phyloP scores from a whole-genome alignment of 2,797 vertebrate genomes.

The Sebastes minor region DNA sequence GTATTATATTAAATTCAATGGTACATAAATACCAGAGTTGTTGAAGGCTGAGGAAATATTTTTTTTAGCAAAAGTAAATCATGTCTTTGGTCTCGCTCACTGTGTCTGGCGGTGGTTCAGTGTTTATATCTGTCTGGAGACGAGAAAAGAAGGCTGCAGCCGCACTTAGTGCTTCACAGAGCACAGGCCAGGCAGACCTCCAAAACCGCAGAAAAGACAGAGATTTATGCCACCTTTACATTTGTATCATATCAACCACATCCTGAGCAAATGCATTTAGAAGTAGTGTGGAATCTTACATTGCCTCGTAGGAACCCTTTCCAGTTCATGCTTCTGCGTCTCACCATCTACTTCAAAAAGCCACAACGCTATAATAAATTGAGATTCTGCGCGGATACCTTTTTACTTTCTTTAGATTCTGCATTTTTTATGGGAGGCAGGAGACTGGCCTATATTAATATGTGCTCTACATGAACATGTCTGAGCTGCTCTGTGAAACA shows the following conservation, averaged over 20 bases:
- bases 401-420: conserved; percentile 41
- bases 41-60: conserved; percentile 31
- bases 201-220: conserved; percentile 39
- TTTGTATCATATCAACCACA: conserved; percentile 39
- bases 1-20: conserved; percentile 33
- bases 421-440: conserved; percentile 29
- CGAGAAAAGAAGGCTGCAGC: conserved; percentile 29
- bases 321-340: conserved; percentile 26
- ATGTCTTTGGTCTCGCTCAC: conserved; percentile 22
- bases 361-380: conserved; percentile 31
- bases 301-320: conserved; percentile 17
- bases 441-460: conserved; percentile 35
- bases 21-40: conserved; percentile 15
- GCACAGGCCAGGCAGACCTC: conserved; percentile 33
- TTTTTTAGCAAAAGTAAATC: conserved; percentile 47
- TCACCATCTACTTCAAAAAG: conserved; percentile 38
- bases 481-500: conserved; percentile 39
- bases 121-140: conserved; percentile 53
- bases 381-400: conserved; percentile 36
- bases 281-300: conserved; percentile 18
- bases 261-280: conserved; percentile 44
- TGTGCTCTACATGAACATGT: conserved; percentile 32
- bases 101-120: conserved; percentile 30
- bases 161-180: conserved; percentile 44
- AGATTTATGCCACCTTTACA: conserved; percentile 45